Base-by-base conservation (phyloP, 2,888 invertebrate species). In the Silvanus unidentatus region DNA sequence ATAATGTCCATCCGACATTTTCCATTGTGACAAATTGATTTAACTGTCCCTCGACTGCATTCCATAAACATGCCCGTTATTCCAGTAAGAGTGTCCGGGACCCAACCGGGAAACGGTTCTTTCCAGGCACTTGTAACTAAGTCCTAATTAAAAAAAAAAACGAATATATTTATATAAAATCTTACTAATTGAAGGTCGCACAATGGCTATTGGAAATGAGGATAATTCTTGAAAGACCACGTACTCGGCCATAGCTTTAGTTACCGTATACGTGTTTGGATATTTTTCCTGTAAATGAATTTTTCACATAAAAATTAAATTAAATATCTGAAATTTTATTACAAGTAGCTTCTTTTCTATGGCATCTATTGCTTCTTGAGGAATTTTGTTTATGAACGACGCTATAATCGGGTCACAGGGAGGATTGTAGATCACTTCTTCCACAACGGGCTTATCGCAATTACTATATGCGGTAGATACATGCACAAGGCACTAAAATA, bases 391-490 rank as follows among this genome's bases (percentile, higher is more conserved):
- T 39, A 81, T 73, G 58, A 81, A 81, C 36, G 77, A 73, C 1
- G 84, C 72, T 47, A 84, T 77, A 47, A 75, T 72, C 15, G 81
- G 81, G 53, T 84, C 80, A 30, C 79, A 78, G 0, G 80, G 72
- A 0, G 82, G 77, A 9, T 86, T 84, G 68, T 97, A 97, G 30
- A 95, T 84, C 6, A 77, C 75, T 69, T 96, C 95, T 42, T 87
- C 86, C 15, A 96, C 85, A 58, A 82, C 80, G 10, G 78, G 74
- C 41, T 82, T 79, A 47, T 95, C 90, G 35, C 95, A 92, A 74
- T 97, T 97, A 64, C 95, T 91, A 73, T 93, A 98, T 0, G 97
- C 97, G 0, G 97, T 97, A 0, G 95, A 96, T 2, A 97, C 90
- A 70, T 97, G 95, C 1, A 97, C 86, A 47, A 86, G 75, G 52